Base-by-base conservation (phyloP, 2,888 invertebrate genomes). In the Sesia bembeciformis region DNA sequence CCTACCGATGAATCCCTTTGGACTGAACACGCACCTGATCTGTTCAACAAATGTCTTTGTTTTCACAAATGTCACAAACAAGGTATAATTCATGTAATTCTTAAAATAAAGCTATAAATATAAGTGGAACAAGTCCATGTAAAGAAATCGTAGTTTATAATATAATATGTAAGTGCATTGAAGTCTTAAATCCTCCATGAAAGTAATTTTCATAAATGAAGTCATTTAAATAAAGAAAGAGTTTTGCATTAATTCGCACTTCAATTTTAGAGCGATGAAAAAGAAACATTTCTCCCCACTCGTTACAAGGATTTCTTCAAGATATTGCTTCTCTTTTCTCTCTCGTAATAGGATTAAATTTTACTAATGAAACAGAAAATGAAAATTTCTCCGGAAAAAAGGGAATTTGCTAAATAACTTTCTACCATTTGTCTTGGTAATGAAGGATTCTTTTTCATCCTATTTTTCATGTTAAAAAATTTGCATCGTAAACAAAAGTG, bases 361-460 rank as follows among this genome's bases (percentile, higher is more conserved):
- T 80, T 78, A 81, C 80, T 81, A 84, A 85, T 84, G 84, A 82
- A 85, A 85, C 78, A 79, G 79, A 85, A 85, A 83, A 84, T 82
- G 73, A 75, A 79, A 79, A 81, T 81, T 78, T 79, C 73, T 72
- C 72, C 65, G 72, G 66, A 66, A 65, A 70, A 72, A 79, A 76
- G 64, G 67, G 67, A 77, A 81, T 81, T 78, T 69, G 65, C 74
- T 73, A 76, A 78, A 83, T 81, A 77, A 77, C 75, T 79, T 80
- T 78, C 65, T 66, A 62, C 73, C 72, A 76, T 81, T 82, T 76
- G 72, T 81, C 77, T 78, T 76, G 57, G 65, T 76, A 80, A 79
- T 77, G 71, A 76, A 76, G 68, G 60, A 67, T 62, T 76, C 69
- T 75, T 61, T 61, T 62, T 57, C 49, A 39, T 53, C 52, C 53